phyloP scores from a whole-genome alignment of 2,113 vertebrate species.

The Marmota monax region DNA sequence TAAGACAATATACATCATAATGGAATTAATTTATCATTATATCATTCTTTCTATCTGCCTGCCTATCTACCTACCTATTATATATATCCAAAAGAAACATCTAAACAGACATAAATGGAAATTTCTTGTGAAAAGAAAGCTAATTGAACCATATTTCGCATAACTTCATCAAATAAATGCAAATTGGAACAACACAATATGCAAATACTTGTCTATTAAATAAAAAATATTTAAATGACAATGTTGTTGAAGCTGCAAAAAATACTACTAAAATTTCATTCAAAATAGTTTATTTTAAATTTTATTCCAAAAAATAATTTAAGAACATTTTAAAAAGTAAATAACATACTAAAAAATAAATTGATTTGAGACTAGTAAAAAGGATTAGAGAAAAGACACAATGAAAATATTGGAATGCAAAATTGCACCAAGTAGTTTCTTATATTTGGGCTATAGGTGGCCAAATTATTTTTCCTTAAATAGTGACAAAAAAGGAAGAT shows the following conservation, averaged over 20 bases:
- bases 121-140: neutral
- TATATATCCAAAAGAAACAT: neutral
- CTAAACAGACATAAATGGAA: neutral
- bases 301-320: constrained; percentile 4
- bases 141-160: neutral
- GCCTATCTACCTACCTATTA: neutral
- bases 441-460: neutral
- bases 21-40: neutral
- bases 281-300: constrained; percentile 33
- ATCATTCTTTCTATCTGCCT: neutral
- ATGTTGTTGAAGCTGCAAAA: neutral
- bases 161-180: neutral
- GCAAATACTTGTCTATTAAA: neutral
- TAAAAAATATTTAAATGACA: neutral
- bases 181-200: neutral
- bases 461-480: neutral
- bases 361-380: neutral
- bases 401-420: neutral
- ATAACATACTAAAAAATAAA: neutral
- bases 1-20: neutral
- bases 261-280: neutral
- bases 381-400: neutral
- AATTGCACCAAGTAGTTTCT: neutral
- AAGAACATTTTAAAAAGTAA: neutral
- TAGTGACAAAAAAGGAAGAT: neutral